These are phyloP conservation scores for Anastrepha ludens DNA, from an alignment of 1,140 invertebrate species.

Conservation along the genomic window DNA sequence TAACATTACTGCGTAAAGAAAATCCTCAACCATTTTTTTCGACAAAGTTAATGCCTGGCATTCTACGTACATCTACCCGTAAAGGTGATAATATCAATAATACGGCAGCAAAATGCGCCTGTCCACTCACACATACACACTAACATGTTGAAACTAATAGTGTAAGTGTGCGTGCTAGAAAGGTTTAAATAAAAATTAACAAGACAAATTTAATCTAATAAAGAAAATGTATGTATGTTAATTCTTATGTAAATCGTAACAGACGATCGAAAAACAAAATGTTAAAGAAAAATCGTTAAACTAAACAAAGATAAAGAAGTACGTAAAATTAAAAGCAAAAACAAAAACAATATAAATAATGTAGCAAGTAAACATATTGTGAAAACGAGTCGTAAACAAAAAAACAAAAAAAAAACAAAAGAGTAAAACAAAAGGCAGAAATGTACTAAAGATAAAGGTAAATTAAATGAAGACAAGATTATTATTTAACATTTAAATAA, in stretches of 20 bases:
- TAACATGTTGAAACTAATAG: neutral
- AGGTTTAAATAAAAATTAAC: neutral
- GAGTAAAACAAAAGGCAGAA: neutral
- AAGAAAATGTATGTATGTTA: slow-evolving; percentile 36
- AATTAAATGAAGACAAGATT: neutral
- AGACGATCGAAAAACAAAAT: slow-evolving; percentile 24
- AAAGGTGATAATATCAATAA: no score
- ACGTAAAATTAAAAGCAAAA: slow-evolving; percentile 1
- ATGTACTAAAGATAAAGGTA: slow-evolving; percentile 42
- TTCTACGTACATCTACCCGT: no score
- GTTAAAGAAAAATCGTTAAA: slow-evolving; percentile 39
- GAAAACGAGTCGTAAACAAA: slow-evolving; percentile 17
- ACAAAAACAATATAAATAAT: neutral
- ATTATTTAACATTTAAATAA: slow-evolving; percentile 45
- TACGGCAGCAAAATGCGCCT: neutral
- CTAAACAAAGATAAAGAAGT: neutral
- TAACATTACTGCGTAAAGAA: no score
- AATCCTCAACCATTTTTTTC: no score
- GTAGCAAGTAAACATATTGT: neutral
- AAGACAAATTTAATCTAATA: slow-evolving; percentile 8
- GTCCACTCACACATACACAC: neutral
- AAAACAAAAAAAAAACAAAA: neutral
- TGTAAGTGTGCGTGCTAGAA: neutral
- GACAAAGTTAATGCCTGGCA: no score
- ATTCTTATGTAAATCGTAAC: slow-evolving; percentile 48